Conservation (phyloP, 2,888 invertebrate genomes). For the Drosophila cracens region DNA sequence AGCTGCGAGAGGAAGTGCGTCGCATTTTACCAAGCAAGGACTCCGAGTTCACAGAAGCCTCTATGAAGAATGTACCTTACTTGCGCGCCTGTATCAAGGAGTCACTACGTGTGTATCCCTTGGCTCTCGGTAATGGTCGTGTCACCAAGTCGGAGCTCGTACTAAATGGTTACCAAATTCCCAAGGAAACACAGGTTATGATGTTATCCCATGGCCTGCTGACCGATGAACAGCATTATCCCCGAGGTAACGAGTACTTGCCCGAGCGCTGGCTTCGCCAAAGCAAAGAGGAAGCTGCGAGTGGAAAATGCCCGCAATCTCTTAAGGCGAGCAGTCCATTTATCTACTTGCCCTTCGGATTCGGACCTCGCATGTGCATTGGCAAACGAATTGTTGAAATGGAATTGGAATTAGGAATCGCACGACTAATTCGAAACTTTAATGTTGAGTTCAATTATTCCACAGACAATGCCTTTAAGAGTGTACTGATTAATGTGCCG, state of each 20-base stretch:
- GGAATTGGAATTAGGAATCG: conserved; percentile 87
- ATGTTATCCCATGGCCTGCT: conserved; percentile 87
- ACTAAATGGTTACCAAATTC: conserved; percentile 88
- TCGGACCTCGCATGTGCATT: conserved; percentile 89
- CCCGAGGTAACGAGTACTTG: conserved; percentile 87
- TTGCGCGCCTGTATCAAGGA: conserved; percentile 91
- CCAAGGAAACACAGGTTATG: conserved; percentile 88
- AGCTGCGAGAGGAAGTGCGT: conserved; percentile 87
- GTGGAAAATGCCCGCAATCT: conserved; percentile 88
- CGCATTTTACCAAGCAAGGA: conserved; percentile 84
- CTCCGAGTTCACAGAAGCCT: conserved; percentile 85
- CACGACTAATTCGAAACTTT: conserved; percentile 82
- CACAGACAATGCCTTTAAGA: conserved; percentile 75
- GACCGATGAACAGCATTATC: conserved; percentile 87
- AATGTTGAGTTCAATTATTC: conserved; percentile 77
- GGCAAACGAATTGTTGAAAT: conserved; percentile 91
- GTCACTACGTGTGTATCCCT: conserved; percentile 87
- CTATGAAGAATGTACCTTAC: conserved; percentile 87
- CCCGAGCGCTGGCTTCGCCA: conserved; percentile 90
- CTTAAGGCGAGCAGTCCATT: conserved; percentile 85
- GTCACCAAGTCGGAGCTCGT: conserved; percentile 86
- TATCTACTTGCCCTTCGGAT: conserved; percentile 88
- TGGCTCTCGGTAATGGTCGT: conserved; percentile 87
- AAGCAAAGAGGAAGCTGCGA: conserved; percentile 73
- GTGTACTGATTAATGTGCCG: conserved; percentile 80